Evolutionary conservation across 2,888 invertebrate genomes (phyloP).

Genomic region (Sisyra terminalis): DNA sequence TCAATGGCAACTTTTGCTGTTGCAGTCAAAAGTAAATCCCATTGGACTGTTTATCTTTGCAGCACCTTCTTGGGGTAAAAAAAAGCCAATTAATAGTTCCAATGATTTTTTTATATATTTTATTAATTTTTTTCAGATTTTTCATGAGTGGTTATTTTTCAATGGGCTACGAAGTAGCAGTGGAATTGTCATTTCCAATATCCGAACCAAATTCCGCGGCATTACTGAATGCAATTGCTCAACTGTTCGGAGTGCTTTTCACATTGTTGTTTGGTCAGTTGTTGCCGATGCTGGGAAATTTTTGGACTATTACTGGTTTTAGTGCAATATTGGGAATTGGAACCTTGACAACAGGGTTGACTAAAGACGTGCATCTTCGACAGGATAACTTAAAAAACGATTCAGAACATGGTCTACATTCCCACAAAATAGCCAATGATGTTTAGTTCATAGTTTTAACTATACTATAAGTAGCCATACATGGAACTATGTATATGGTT

Average conservation of each 20-base stretch:
- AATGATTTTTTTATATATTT: too few species aligned
- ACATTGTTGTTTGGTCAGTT: slow-evolving; percentile 12
- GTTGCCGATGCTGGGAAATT: slow-evolving; percentile 14
- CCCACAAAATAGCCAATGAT: too few species aligned
- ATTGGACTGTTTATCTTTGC: too few species aligned
- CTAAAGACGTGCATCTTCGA: slow-evolving; percentile 16
- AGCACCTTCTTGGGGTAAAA: too few species aligned
- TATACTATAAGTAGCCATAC: too few species aligned
- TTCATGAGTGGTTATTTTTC: slow-evolving; percentile 18
- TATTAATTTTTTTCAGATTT: too few species aligned
- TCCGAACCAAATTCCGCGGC: slow-evolving; percentile 19
- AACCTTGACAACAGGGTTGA: slow-evolving; percentile 14
- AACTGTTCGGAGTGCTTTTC: slow-evolving; percentile 16
- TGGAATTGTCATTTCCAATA: slow-evolving; percentile 18
- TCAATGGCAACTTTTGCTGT: too few species aligned
- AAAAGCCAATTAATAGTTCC: too few species aligned
- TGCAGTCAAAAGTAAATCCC: too few species aligned
- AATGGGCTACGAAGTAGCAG: slow-evolving; percentile 18
- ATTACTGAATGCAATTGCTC: slow-evolving; percentile 17
- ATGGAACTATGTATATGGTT: too few species aligned
- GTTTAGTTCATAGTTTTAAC: too few species aligned
- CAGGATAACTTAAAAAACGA: slow-evolving; percentile 11
- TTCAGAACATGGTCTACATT: too few species aligned
- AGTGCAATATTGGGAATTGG: slow-evolving; percentile 14
- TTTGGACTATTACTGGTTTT: slow-evolving; percentile 16